Evolutionary conservation across 1,140 invertebrate species (phyloP).

Genomic region (Nautilus pompilius): DNA sequence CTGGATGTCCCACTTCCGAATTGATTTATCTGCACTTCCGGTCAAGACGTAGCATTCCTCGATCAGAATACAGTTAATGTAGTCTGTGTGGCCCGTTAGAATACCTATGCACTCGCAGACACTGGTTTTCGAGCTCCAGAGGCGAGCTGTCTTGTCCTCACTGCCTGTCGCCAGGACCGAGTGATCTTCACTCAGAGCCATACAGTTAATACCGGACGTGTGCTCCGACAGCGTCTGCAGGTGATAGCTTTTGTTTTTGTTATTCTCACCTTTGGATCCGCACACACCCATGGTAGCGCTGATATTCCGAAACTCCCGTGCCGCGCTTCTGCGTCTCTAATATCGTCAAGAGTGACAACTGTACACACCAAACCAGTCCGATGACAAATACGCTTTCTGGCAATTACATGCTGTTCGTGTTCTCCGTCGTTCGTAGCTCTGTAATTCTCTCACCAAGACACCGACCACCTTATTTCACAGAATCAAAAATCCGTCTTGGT

Average conservation of each 20-base stretch:
- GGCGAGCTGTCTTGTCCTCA: slow-evolving; percentile 58
- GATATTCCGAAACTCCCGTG: too few species aligned
- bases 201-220: slow-evolving; percentile 59
- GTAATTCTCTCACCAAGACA: too few species aligned
- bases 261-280: slow-evolving; percentile 34
- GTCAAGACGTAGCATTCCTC: slow-evolving; percentile 59
- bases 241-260: slow-evolving; percentile 28
- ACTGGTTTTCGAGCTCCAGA: slow-evolving; percentile 60
- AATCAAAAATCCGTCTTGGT: too few species aligned
- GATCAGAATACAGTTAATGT: slow-evolving; percentile 60
- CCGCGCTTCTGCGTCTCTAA: too few species aligned
- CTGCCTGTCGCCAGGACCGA: slow-evolving; percentile 60
- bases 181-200: slow-evolving; percentile 61
- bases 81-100: slow-evolving; percentile 57
- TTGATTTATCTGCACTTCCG: slow-evolving; percentile 60
- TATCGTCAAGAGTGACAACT: too few species aligned
- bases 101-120: slow-evolving; percentile 60
- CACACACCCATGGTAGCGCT: slow-evolving; percentile 38
- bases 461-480: too few species aligned
- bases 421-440: too few species aligned
- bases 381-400: too few species aligned
- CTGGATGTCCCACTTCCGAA: slow-evolving; percentile 62
- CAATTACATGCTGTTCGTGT: too few species aligned
- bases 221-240: slow-evolving; percentile 52
- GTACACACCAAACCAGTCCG: too few species aligned